Base-by-base conservation (phyloP, 2,797 vertebrate species). In the Cynodonichthys magdalenae region DNA sequence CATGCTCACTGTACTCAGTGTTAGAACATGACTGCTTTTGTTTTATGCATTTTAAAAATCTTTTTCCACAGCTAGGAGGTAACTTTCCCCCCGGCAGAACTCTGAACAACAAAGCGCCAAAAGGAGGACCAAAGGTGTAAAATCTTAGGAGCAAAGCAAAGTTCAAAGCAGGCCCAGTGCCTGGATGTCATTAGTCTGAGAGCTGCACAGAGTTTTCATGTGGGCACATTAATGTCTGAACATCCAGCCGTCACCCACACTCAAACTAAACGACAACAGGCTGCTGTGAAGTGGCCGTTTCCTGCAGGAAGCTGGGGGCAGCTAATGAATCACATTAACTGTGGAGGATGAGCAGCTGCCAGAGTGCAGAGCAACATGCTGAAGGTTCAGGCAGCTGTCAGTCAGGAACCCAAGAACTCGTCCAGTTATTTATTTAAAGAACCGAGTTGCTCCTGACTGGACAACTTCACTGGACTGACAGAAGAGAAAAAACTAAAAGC, bases 211-310 rank as follows among this genome's bases (percentile, higher is more conserved):
- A 27, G 55, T 50, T 39, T 56, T 62, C 17, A 42, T n/a, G 75
- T 72, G 77, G 81, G 84, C 45, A 47, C 54, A 63, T 42, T 24
- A 47, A 56, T 19, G 55, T 34, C 59, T 55, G 61, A 69, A 18
- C 47, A 53, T 15, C 20, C 59, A 41, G 44, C 5, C 18, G 56
- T 60, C 73, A 58, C 72, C 68, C 66, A 75, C 74, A 29, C 68
- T 2, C 47, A 69, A 39, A 18, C 34, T 14, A 56, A 28, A 48
- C 7, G 24, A 46, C 19, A 48, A 54, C 49, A 54, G 47, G 63
- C 54, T 5, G 24, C 12, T 17, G 31, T 15, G 15, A 59, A 56
- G 70, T 29, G 59, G 58, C 61, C 15, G 44, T 14, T 29, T 53
- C 34, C 34, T 36, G 52, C 72, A 63, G 54, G 44, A 57, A 69